These are phyloP conservation scores for Caenorhabditis becei DNA, from an alignment of 2,888 invertebrate genomes.

Conservation along the genomic window DNA sequence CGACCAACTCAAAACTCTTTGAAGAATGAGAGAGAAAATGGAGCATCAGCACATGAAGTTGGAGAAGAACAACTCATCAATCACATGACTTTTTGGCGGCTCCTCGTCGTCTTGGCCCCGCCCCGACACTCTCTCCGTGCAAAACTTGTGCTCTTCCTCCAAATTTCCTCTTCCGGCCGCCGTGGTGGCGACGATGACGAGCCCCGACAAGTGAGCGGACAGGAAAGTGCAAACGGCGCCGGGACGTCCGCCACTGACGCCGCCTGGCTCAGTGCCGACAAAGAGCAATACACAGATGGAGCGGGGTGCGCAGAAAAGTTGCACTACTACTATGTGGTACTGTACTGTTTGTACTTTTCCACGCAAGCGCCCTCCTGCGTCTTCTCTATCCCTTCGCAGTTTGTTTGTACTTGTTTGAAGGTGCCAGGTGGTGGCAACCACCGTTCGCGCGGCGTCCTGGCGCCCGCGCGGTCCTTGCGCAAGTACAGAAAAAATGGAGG, in stretches of 20 bases:
- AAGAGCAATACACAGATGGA: constrained; percentile 40
- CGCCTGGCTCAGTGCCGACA: constrained; percentile 12
- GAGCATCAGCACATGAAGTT: constrained; percentile 37
- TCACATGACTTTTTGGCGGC: constrained; percentile 57
- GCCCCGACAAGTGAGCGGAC: background rate
- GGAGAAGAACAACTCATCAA: constrained; percentile 60
- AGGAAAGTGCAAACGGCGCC: constrained; percentile 15
- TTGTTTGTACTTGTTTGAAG: constrained; percentile 62
- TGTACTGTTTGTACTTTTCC: constrained; percentile 53
- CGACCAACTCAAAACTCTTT: constrained; percentile 46
- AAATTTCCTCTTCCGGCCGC: constrained; percentile 41
- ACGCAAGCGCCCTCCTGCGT: constrained; percentile 8
- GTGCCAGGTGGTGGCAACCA: constrained; percentile 60
- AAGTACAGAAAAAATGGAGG: constrained; percentile 35
- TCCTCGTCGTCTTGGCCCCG: constrained; percentile 26
- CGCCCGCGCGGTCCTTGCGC: constrained; percentile 38
- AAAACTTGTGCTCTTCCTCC: constrained; percentile 31
- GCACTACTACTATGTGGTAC: constrained; percentile 49
- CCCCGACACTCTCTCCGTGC: constrained; percentile 30
- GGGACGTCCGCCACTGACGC: background rate
- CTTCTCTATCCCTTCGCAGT: constrained; percentile 49
- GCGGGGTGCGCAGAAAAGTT: constrained; percentile 32
- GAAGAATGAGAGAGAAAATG: constrained; percentile 29
- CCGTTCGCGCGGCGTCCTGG: constrained; percentile 54
- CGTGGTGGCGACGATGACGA: constrained; percentile 45